phyloP scores from a whole-genome alignment of 2,888 invertebrate species.

The Brachylomia viminalis region DNA sequence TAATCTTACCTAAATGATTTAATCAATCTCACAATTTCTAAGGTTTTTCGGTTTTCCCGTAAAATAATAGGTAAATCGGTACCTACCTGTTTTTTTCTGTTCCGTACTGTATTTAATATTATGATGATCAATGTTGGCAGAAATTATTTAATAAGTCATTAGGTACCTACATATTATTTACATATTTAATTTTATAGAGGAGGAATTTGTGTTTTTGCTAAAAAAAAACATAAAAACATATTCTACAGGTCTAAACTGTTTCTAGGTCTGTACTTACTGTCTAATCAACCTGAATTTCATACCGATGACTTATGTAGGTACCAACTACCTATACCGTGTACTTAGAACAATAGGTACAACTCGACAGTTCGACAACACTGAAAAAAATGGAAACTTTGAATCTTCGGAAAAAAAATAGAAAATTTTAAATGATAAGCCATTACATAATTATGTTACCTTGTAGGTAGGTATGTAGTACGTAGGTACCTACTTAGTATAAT shows the following conservation, averaged over 20 bases:
- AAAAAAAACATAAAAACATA: no score
- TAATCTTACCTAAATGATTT: conserved; percentile 5
- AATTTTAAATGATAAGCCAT: no score
- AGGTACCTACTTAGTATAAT: no score
- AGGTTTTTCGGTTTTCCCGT: neutral
- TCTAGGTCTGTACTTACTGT: neutral
- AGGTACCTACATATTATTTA: neutral
- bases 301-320: neutral
- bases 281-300: neutral
- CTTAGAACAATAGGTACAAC: no score
- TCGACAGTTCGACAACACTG: no score
- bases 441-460: no score
- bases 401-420: no score
- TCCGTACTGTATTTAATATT: no score
- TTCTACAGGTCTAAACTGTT: neutral
- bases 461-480: no score
- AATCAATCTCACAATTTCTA: neutral
- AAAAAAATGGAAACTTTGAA: no score
- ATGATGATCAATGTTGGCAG: neutral
- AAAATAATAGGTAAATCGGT: neutral
- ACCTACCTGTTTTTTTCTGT: no score
- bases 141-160: neutral
- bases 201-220: neutral
- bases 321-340: neutral
- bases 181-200: neutral